Evolutionary conservation across 2,113 vertebrate genomes (phyloP).

Genomic region (Tiliqua scincoides): DNA sequence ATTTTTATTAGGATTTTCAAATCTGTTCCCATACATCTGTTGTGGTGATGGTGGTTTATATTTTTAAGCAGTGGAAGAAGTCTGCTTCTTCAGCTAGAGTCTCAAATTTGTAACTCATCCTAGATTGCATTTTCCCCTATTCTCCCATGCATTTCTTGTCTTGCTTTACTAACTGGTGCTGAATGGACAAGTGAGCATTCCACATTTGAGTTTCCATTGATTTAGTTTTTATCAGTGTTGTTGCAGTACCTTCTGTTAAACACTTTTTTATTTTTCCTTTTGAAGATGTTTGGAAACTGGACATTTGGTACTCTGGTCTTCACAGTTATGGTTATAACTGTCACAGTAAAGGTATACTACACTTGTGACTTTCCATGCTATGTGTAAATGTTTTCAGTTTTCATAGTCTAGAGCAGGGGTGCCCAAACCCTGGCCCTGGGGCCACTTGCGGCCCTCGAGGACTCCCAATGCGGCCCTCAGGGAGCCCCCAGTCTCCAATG

Average conservation of each 20-base stretch:
- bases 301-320: conserved; percentile 97
- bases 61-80: conserved; percentile 35
- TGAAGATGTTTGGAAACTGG: conserved; percentile 99
- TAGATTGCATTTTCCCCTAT: conserved; percentile 17
- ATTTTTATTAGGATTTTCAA: conserved; percentile 11
- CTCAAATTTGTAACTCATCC: conserved; percentile 34
- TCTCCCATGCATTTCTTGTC: conserved; percentile 32
- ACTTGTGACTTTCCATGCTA: neutral
- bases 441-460: no score
- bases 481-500: no score
- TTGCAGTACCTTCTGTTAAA: neutral
- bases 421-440: no score
- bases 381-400: neutral
- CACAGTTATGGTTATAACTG: conserved; percentile 97
- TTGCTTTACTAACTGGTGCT: conserved; percentile 23
- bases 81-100: neutral
- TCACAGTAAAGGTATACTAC: conserved; percentile 90
- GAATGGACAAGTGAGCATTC: neutral
- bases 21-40: conserved; percentile 24
- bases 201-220: neutral
- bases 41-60: neutral
- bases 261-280: neutral
- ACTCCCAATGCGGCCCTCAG: no score
- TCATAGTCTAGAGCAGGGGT: neutral
- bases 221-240: conserved; percentile 14